Percentiles rank a stretch among this genome's conserved stretches.
These are phyloP conservation scores for Macquaria ambigua DNA, from an alignment of 2,113 vertebrate species.

Conservation along the genomic window DNA sequence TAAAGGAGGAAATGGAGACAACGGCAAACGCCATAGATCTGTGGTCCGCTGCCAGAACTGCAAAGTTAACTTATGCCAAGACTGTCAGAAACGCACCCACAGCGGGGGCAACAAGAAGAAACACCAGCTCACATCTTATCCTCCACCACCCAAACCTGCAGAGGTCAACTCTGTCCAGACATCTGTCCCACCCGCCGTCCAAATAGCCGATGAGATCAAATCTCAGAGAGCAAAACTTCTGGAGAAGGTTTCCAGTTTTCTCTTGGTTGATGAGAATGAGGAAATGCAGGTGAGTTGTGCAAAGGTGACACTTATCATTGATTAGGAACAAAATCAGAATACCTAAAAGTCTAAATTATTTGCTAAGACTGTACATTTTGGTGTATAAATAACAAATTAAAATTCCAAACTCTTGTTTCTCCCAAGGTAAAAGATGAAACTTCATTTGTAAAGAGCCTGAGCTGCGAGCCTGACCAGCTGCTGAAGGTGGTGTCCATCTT, in stretches of 20 bases:
- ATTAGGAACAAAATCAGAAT: neutral
- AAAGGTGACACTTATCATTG: neutral
- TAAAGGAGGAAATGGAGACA: constrained; percentile 87
- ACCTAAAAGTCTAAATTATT: neutral
- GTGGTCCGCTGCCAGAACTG: constrained; percentile 92
- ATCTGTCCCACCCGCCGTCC: constrained; percentile 61
- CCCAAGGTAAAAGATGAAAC: constrained; percentile 92
- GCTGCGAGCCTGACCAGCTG: constrained; percentile 91
- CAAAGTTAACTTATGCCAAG: constrained; percentile 92
- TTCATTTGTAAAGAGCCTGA: constrained; percentile 91
- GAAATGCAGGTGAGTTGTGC: constrained; percentile 92
- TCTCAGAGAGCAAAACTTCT: constrained; percentile 86
- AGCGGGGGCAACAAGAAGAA: constrained; percentile 91
- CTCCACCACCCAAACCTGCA: constrained; percentile 78
- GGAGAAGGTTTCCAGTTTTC: constrained; percentile 94
- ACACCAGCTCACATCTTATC: constrained; percentile 89
- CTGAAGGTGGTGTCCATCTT: constrained; percentile 99
- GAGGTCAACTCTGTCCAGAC: constrained; percentile 53
- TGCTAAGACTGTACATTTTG: neutral
- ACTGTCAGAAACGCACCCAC: constrained; percentile 95
- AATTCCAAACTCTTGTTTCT: neutral
- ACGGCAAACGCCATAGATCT: constrained; percentile 84
- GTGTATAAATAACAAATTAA: accelerated
- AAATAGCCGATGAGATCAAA: constrained; percentile 82
- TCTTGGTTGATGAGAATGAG: constrained; percentile 97